A percentile compares a stretch with the other conserved stretches of the same genome.
Conservation (phyloP, 1,140 invertebrate species). For the Neotoxoptera formosana region DNA sequence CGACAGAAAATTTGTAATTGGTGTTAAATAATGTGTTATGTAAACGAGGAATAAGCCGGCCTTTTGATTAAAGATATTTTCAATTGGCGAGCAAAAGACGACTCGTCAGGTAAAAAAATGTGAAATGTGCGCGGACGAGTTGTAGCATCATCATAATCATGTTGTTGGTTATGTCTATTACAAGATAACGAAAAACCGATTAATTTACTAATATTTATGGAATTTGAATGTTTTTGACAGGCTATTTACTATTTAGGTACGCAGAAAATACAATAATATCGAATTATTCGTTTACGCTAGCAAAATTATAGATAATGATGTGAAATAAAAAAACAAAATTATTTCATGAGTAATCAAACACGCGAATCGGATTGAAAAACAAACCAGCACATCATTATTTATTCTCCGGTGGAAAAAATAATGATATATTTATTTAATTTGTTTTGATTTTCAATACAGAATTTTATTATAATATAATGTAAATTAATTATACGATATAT, state of each 20-base stretch:
- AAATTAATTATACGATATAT: no score
- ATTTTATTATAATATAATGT: neutral
- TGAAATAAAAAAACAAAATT: neutral
- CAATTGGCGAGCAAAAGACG: neutral
- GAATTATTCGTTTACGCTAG: neutral
- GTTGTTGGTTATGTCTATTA: neutral
- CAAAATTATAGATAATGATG: slow-evolving; percentile 15
- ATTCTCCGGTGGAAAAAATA: neutral
- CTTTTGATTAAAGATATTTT: neutral
- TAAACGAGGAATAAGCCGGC: neutral
- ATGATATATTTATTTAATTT: neutral
- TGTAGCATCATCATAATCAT: neutral
- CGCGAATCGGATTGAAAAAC: neutral
- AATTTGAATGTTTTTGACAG: neutral
- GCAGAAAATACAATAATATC: neutral
- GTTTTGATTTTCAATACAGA: neutral
- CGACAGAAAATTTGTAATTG: neutral
- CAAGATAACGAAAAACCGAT: neutral
- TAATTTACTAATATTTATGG: neutral
- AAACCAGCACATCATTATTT: neutral
- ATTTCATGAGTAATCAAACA: slow-evolving; percentile 12
- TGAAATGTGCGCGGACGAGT: neutral
- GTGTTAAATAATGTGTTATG: neutral
- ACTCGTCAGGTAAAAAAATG: neutral
- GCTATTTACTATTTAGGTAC: neutral